A percentile compares a stretch with the other conserved stretches of the same genome.
Evolutionary conservation across 2,797 vertebrate genomes (phyloP).

Genomic region (Tapera naevia): DNA sequence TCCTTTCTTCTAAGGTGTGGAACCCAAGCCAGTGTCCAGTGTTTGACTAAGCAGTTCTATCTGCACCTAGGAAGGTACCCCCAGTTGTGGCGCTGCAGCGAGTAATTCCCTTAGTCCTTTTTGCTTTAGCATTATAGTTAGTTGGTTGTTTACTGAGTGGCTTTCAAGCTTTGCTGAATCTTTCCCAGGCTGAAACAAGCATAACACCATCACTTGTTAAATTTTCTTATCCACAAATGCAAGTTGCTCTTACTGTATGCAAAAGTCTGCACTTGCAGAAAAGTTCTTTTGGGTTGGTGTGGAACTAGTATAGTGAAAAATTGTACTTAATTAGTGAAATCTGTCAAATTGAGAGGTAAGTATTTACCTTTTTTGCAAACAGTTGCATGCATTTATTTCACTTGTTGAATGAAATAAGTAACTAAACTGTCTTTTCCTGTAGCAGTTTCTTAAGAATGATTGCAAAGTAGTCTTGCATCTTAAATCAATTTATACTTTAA

Average conservation of each 20-base stretch:
- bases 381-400: neutral
- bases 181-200: neutral
- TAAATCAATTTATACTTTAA: neutral
- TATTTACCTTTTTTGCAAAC: neutral
- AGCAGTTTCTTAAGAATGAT: neutral
- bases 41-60: neutral
- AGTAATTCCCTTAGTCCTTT: neutral
- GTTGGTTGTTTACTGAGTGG: neutral
- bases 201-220: neutral
- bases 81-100: accelerated
- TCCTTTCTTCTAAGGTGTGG: neutral
- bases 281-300: neutral
- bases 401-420: neutral
- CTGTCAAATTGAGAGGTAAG: neutral
- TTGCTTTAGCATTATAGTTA: neutral
- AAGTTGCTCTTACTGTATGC: neutral
- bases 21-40: no score
- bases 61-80: neutral
- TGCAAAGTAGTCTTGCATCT: neutral
- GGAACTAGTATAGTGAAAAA: neutral
- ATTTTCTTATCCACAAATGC: neutral
- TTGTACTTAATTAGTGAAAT: neutral
- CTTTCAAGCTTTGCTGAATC: neutral
- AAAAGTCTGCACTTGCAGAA: neutral
- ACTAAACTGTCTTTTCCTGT: neutral